Conservation (phyloP, 2,888 invertebrate species). For the Eupithecia exiguata region DNA sequence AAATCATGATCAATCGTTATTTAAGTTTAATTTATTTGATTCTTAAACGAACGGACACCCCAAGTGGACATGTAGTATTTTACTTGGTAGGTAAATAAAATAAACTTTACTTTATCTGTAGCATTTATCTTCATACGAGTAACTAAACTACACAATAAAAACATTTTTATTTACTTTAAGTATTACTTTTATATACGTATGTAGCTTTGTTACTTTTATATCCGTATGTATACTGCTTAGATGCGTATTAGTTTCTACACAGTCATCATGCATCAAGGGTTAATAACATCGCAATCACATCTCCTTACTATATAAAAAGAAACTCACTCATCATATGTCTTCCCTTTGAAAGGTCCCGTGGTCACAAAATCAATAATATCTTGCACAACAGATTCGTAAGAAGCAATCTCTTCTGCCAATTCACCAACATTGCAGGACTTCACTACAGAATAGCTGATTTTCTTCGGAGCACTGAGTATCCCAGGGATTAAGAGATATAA, state of each 20-base stretch:
- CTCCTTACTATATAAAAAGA: constrained; percentile 32
- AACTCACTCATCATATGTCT: constrained; percentile 82
- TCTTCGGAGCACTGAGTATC: constrained; percentile 28
- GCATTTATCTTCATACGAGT: too few species aligned
- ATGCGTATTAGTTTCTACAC: not conserved
- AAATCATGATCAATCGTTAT: not conserved
- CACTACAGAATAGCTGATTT: constrained; percentile 31
- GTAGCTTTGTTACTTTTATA: too few species aligned
- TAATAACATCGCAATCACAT: not conserved
- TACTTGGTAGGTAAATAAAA: not conserved
- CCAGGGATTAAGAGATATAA: constrained; percentile 27
- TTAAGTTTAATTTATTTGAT: too few species aligned
- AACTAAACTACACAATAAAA: not conserved
- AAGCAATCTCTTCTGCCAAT: constrained; percentile 82
- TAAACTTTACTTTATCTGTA: too few species aligned
- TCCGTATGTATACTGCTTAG: too few species aligned
- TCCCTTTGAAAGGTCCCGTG: constrained; percentile 81
- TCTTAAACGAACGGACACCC: not conserved
- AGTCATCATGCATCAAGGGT: not conserved
- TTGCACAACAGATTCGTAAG: constrained; percentile 79
- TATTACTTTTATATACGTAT: not conserved
- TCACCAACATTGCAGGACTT: constrained; percentile 56
- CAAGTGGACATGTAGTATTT: not conserved
- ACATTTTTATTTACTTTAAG: not conserved
- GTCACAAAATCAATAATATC: constrained; percentile 78